These are phyloP conservation scores for Drosophila mauritiana DNA, from an alignment of 1,140 invertebrate genomes.

Conservation along the genomic window DNA sequence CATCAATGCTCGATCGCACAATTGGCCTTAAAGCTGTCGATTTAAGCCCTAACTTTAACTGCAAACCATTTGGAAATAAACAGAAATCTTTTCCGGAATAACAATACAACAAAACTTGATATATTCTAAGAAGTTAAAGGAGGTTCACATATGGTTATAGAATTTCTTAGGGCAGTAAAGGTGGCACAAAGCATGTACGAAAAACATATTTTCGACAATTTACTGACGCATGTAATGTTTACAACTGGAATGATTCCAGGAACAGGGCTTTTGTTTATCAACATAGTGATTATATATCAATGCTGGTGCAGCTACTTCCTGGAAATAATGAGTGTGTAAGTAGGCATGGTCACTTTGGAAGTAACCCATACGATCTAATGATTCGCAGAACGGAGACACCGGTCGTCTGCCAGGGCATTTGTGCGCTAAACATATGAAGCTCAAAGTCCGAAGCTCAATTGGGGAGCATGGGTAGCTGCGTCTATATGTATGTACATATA, in stretches of 20 bases:
- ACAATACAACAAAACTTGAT: background rate
- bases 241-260: no score
- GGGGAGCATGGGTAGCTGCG: slow-evolving; percentile 8
- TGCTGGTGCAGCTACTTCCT: background rate
- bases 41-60: background rate
- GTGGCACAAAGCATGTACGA: no score
- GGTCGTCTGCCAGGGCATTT: slow-evolving; percentile 18
- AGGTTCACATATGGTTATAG: no score
- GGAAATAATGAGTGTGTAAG: slow-evolving; percentile 9
- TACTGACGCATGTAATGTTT: no score
- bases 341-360: background rate
- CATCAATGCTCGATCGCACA: slow-evolving; percentile 13
- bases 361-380: slow-evolving; percentile 10
- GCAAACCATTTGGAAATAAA: background rate
- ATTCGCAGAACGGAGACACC: background rate
- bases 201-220: no score
- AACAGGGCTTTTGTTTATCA: background rate
- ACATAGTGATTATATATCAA: background rate
- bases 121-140: no score
- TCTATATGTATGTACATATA: no score
- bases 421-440: slow-evolving; percentile 18
- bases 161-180: no score
- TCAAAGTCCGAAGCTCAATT: slow-evolving; percentile 55
- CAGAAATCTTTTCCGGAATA: background rate
- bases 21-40: slow-evolving; percentile 25